Base-by-base conservation (phyloP, 1,140 invertebrate genomes). In the Atta cephalotes region DNA sequence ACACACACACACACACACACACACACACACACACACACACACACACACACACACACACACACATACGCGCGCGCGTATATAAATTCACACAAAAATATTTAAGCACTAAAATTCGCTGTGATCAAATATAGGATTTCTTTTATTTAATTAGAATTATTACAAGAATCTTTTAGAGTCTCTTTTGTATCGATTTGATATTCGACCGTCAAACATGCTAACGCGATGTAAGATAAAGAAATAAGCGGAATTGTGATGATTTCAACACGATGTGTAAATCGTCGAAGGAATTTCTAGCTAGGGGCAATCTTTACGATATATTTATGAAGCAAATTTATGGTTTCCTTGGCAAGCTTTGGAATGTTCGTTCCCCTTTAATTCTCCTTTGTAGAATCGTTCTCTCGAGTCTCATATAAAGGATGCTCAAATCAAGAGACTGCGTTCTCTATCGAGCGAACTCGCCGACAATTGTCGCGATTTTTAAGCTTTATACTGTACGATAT, bases 221-320 rank as follows among this genome's bases (percentile, higher is more conserved):
- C 14, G 77, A 21, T 80, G 66, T 21, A 80, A n/a, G 14, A n/a
- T 12, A 56, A 80, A 80, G 28, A 2, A 56, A 4, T 25, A 18
- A 70, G n/a, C 16, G 53, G 14, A 71, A 21, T 31, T 39, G n/a
- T 7, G 45, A 80, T 25, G 62, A 85, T 21, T 63, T 39, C 77
- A 87, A 82, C 72, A 70, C 56, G 72, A 86, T 88, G 85, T 86
- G 78, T 88, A 88, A 87, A 88, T 68, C 56, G 71, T 56, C 35
- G n/a, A 12, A 79, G 16, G 51, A 84, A 74, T 10, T 28, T 87
- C 56, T 58, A 58, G 14, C 14, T 31, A 6, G 65, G 39, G 10
- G 12, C 25, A 60, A 76, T 88, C 39, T 56, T 78, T 49, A 6
- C 21, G 31, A 56, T 82, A 68, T 84, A 87, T 87, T 87, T 84